Evolutionary conservation across 2,888 invertebrate genomes (phyloP).

Genomic region (Steromphala cineraria): DNA sequence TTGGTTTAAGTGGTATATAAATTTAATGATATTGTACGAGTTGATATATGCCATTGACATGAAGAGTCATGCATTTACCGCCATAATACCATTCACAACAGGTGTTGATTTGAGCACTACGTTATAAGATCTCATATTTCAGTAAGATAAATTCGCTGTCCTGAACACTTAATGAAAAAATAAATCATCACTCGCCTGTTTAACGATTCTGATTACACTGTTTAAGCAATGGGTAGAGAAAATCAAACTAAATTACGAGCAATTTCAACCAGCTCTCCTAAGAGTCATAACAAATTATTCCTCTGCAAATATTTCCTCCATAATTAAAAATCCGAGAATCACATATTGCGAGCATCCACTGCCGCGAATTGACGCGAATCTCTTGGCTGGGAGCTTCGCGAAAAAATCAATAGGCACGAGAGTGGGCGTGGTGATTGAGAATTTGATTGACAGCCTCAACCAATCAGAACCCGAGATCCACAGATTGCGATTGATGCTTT

Average conservation of each 20-base stretch:
- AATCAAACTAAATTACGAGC: constrained; percentile 7
- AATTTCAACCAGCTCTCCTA: background rate
- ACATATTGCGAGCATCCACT: background rate
- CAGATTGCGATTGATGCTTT: constrained; percentile 12
- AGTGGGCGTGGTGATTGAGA: constrained; percentile 11
- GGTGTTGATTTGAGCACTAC: background rate
- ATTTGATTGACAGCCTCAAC: background rate
- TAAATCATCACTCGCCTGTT: background rate
- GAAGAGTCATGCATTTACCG: background rate
- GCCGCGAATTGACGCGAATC: background rate
- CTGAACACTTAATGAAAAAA: background rate
- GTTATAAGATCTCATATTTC: background rate
- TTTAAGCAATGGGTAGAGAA: background rate
- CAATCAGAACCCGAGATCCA: constrained; percentile 17
- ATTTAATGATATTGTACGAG: background rate
- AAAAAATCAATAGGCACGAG: background rate
- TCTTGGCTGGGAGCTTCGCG: background rate
- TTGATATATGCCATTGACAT: background rate
- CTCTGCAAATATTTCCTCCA: background rate
- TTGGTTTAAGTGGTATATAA: background rate
- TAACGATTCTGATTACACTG: background rate
- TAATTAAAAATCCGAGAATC: background rate
- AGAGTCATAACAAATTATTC: background rate
- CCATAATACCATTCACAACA: background rate
- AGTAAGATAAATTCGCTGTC: background rate